Conservation (phyloP, 2,113 vertebrate species). For the Zosterops borbonicus region DNA sequence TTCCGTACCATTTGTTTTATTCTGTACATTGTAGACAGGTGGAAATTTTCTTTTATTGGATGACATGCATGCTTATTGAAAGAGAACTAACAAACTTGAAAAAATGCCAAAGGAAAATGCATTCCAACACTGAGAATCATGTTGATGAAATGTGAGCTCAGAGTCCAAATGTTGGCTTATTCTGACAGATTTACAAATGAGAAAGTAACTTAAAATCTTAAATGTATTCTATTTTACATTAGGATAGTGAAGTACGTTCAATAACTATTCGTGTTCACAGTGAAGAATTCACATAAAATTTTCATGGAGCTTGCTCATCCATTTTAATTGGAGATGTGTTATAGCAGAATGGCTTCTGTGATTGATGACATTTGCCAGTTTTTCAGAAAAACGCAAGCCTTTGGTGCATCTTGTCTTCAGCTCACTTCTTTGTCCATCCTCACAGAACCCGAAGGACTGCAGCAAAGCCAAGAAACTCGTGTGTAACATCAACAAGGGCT, state of each 20-base stretch:
- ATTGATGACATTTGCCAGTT: conserved; percentile 10
- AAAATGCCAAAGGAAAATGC: background rate
- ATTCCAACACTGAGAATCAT: background rate
- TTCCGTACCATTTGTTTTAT: background rate
- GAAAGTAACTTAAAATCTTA: conserved; percentile 31
- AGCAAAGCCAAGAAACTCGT: conserved; percentile 95
- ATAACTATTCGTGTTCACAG: conserved; percentile 5
- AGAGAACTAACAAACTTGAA: conserved; percentile 2
- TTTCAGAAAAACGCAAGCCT: background rate
- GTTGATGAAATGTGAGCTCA: background rate
- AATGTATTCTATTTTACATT: conserved; percentile 45
- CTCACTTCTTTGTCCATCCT: conserved; percentile 4
- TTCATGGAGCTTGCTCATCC: conserved; percentile 24
- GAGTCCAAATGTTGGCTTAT: conserved; percentile 42
- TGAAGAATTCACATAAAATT: conserved; percentile 36
- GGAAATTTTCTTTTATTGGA: background rate
- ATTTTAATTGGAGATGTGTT: background rate
- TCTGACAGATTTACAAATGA: conserved; percentile 52
- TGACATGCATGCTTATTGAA: background rate
- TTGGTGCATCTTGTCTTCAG: background rate
- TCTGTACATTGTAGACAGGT: background rate
- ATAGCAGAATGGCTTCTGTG: background rate
- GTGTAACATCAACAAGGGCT: conserved; percentile 99
- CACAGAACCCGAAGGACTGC: conserved; percentile 94
- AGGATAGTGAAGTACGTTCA: conserved; percentile 19